A percentile compares a stretch with the other conserved stretches of the same genome.
phyloP scores from a whole-genome alignment of 2,113 vertebrate genomes.

The Notiomystis cincta region DNA sequence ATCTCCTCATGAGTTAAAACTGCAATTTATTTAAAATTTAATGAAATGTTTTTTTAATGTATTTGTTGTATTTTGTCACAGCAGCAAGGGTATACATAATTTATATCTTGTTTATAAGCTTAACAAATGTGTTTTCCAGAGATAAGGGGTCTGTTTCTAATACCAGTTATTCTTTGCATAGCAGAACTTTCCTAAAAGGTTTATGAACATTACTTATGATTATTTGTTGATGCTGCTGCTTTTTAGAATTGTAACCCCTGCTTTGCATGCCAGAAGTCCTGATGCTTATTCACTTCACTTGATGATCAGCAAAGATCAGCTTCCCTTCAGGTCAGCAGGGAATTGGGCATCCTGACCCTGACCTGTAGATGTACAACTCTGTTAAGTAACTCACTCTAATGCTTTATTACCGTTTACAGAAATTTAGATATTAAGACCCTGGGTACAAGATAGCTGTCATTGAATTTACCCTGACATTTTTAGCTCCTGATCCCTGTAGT shows the following conservation, averaged over 20 bases:
- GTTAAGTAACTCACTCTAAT: background rate
- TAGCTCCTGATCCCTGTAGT: background rate
- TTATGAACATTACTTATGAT: constrained; percentile 61
- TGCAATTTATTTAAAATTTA: constrained; percentile 72
- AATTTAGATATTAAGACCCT: background rate
- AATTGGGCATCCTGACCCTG: background rate
- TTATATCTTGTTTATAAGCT: constrained; percentile 77
- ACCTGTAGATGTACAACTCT: constrained; percentile 16
- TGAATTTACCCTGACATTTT: background rate
- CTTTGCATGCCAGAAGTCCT: constrained; percentile 26
- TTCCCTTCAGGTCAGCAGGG: background rate
- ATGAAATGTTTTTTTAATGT: constrained; percentile 66
- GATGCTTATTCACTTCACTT: constrained; percentile 17
- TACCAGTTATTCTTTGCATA: constrained; percentile 57
- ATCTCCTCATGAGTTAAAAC: constrained; percentile 59
- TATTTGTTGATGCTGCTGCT: constrained; percentile 35
- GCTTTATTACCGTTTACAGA: background rate
- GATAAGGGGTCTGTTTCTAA: constrained; percentile 74
- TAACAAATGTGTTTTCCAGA: constrained; percentile 76
- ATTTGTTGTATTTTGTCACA: constrained; percentile 70
- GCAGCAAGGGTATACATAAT: constrained; percentile 74
- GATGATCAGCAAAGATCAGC: constrained; percentile 1
- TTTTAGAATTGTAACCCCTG: constrained; percentile 18
- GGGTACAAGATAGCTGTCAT: background rate
- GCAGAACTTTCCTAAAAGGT: constrained; percentile 59